Evolutionary conservation across 2,888 invertebrate genomes (phyloP).

Genomic region (Tipula lateralis): DNA sequence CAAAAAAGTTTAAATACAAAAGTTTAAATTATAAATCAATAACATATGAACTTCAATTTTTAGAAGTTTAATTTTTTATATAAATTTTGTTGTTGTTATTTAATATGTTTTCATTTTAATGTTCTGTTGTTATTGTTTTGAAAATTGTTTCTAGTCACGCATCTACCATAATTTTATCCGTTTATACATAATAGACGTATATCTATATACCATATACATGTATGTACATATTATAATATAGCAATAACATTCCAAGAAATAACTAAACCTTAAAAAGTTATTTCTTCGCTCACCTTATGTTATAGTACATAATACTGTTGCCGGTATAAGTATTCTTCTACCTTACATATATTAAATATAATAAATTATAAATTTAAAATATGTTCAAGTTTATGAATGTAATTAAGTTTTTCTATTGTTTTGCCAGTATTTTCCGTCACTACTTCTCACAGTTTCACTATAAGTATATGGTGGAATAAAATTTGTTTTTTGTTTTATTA

Average conservation of each 20-base stretch:
- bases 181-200: background rate
- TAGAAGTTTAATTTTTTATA: background rate
- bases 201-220: background rate
- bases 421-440: background rate
- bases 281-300: background rate
- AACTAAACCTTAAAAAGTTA: background rate
- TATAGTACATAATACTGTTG: background rate
- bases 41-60: constrained; percentile 19
- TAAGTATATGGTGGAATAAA: too few relatives aligned
- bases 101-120: background rate
- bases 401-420: background rate
- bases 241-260: background rate
- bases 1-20: background rate
- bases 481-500: background rate
- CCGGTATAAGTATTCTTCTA: background rate
- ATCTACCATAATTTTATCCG: background rate
- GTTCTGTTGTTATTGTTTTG: background rate
- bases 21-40: constrained; percentile 5
- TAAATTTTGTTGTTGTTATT: background rate
- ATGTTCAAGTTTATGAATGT: background rate
- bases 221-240: background rate
- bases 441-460: too few relatives aligned
- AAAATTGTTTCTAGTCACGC: constrained; percentile 19
- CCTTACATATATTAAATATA: background rate
- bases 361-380: background rate